Evolutionary conservation across 1,140 invertebrate genomes (phyloP), one percentile per base, ranked within the genome.

Genomic region (Hyles vespertilio): DNA sequence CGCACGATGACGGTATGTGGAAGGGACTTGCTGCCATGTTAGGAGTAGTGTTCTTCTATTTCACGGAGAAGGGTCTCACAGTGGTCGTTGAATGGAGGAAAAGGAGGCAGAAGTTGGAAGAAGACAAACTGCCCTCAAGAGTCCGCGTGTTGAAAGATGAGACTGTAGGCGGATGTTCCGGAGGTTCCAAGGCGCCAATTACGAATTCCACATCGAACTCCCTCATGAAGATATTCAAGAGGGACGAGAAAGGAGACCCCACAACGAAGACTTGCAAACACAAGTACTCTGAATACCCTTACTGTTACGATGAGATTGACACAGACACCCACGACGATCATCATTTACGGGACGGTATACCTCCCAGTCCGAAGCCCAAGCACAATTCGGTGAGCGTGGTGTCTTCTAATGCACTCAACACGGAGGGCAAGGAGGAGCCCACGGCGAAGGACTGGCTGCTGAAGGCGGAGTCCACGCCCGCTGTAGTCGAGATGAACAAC

Each of bases 21-120:
- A 96, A 96, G 81, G 96, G 96, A 5, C 81, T 97, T 11, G 92
- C 93, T 0, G 95, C 95, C 7, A 93, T 97, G 89, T 68, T 93
- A 32, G 95, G 95, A 11, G 91, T 98, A n/a, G 93, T 95, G 2
- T 92, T 97, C 76, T 98, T 98, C 84, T 98, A 97, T 80, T 92
- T 96, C 56, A 95, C 93, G 7, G 96, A 98, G 79, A 95, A 95
- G 79, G 91, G 94, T 3, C 85, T 98, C 32, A 95, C 93, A 4
- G 90, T 96, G 65, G 90, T 94, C n/a, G 92, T 94, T 0, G 95
- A 96, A 77, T 96, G 94, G 94, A 90, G 94, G 36, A 95, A 95
- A 72, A 87, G 90, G 51, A 89, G 90, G 33, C 90, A 92, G 77
- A 92, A 91, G 57, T 91, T 91, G 47, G 90, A 92, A 61, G 90